A percentile compares a stretch with the other conserved stretches of the same genome.
Evolutionary conservation across 1,140 invertebrate species (phyloP).

Genomic region (Trichonephila inaurata): DNA sequence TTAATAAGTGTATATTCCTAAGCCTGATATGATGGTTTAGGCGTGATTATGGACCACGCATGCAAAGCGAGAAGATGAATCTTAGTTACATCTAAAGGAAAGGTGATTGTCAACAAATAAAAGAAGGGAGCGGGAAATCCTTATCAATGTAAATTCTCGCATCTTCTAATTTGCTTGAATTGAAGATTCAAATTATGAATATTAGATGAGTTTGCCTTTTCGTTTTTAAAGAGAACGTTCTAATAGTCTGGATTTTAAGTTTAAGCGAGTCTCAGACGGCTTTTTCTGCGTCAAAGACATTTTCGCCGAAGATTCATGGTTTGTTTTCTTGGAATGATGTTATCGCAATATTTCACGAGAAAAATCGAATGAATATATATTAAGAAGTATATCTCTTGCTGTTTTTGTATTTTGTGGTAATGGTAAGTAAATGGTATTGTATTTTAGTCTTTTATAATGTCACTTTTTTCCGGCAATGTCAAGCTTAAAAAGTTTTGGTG

Average conservation of each 20-base stretch:
- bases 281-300: too few species aligned
- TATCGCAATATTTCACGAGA: too few species aligned
- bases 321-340: too few species aligned
- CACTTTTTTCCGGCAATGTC: too few species aligned
- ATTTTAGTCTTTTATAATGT: too few species aligned
- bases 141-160: constrained; percentile 29
- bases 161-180: background rate
- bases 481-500: too few species aligned
- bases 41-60: constrained; percentile 47
- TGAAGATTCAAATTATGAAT: constrained; percentile 32
- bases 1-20: constrained; percentile 57
- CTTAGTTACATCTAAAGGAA: background rate
- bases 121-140: background rate
- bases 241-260: background rate
- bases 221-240: background rate
- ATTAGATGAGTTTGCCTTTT: background rate
- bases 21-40: constrained; percentile 39
- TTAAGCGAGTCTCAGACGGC: too few species aligned
- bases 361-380: too few species aligned
- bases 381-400: too few species aligned
- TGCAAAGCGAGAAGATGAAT: background rate
- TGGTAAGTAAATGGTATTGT: too few species aligned
- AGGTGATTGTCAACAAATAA: background rate
- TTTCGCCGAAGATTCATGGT: too few species aligned
- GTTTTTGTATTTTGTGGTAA: too few species aligned